A percentile compares a stretch with the other conserved stretches of the same genome.
These are phyloP conservation scores for Hipparchia semele DNA, from an alignment of 2,888 invertebrate genomes.

Conservation along the genomic window DNA sequence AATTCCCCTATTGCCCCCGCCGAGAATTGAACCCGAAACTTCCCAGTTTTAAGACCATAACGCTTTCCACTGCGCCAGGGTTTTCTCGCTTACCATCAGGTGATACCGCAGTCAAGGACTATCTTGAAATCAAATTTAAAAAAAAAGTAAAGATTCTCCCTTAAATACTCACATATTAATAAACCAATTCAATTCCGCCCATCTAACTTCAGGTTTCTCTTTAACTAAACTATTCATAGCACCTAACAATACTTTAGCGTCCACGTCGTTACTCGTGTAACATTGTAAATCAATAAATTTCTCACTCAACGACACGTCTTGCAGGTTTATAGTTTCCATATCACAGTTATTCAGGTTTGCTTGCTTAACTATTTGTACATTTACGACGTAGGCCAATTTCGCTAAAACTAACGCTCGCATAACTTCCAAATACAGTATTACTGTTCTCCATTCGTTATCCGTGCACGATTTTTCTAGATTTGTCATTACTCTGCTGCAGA, in stretches of 20 bases:
- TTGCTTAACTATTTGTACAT: constrained; percentile 77
- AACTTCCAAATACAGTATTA: constrained; percentile 68
- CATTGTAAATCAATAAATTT: constrained; percentile 82
- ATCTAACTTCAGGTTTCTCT: constrained; percentile 84
- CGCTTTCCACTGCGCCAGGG: too few species aligned
- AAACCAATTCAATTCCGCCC: constrained; percentile 89
- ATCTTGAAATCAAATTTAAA: too few species aligned
- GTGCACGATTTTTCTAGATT: constrained; percentile 64
- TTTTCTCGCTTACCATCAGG: too few species aligned
- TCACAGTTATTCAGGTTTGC: constrained; percentile 66
- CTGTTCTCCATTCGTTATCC: constrained; percentile 69
- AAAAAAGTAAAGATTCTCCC: too few species aligned
- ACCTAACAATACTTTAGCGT: constrained; percentile 82
- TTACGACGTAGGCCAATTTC: constrained; percentile 68
- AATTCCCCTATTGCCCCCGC: too few species aligned
- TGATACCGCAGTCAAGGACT: too few species aligned
- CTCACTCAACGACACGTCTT: constrained; percentile 65
- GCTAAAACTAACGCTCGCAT: constrained; percentile 66
- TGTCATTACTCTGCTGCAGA: constrained; percentile 62
- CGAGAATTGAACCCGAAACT: too few species aligned
- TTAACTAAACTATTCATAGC: constrained; percentile 84
- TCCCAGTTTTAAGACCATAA: too few species aligned
- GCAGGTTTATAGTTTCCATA: constrained; percentile 64
- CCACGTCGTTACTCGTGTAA: constrained; percentile 81
- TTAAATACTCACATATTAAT: constrained; percentile 82